Conservation (phyloP, 2,113 vertebrate species). For the Calidris pugnax region DNA sequence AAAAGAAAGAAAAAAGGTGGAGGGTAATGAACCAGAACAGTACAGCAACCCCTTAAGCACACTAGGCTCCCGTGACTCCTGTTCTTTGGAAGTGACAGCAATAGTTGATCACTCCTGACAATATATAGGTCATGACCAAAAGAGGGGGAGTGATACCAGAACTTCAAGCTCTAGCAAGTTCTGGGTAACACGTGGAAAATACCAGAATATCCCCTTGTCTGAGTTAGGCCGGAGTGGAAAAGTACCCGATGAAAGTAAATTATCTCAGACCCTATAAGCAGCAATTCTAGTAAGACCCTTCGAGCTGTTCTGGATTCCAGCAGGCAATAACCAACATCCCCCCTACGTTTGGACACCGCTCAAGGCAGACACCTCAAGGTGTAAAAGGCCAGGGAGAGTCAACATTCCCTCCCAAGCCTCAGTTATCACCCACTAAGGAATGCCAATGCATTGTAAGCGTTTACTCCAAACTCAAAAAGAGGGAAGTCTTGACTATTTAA, state of each 20-base stretch:
- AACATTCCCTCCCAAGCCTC: not conserved
- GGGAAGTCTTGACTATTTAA: not conserved
- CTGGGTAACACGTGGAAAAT: not conserved
- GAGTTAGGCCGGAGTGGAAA: not conserved
- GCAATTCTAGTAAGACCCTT: not conserved
- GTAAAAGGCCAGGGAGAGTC: not conserved
- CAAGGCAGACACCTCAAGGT: not conserved
- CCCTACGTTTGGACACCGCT: not conserved
- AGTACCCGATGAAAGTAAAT: not conserved
- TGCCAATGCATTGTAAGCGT: not conserved
- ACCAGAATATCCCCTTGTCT: not conserved
- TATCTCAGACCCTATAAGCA: not conserved
- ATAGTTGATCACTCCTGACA: not conserved
- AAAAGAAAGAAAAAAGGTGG: not conserved
- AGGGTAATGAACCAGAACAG: not conserved
- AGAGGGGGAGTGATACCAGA: not conserved
- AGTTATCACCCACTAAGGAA: not conserved
- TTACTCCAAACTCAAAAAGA: not conserved
- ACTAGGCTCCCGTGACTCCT: not conserved
- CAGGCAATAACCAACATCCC: not conserved
- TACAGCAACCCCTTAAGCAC: not conserved
- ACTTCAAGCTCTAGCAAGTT: not conserved
- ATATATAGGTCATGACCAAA: not conserved
- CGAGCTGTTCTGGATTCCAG: not conserved
- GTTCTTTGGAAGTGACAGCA: not conserved